Evolutionary conservation across 1,140 invertebrate genomes (phyloP).

Genomic region (Ceratosolen fusciceps): DNA sequence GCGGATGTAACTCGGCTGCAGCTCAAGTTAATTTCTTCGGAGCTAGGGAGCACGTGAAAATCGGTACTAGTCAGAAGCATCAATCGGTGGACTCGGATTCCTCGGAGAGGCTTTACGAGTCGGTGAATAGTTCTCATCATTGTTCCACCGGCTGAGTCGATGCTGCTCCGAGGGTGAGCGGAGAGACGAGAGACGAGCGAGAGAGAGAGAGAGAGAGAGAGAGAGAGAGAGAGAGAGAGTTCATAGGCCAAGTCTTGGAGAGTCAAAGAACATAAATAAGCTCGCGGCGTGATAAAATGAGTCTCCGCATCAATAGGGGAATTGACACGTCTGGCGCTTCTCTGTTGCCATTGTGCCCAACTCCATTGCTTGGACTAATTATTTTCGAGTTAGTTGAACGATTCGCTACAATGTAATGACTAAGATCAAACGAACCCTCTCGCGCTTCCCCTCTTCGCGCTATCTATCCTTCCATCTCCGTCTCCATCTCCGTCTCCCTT

Average conservation of each 20-base stretch:
- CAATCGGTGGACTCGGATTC: no score
- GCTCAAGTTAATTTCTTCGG: no score
- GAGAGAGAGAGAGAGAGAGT: no score
- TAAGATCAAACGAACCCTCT: constrained; percentile 61
- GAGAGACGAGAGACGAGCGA: no score
- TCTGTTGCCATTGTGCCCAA: constrained; percentile 61
- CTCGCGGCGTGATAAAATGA: constrained; percentile 23
- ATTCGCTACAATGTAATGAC: constrained; percentile 67
- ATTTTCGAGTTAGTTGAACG: constrained; percentile 69
- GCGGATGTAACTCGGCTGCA: not conserved
- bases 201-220: no score
- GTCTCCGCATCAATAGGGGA: constrained; percentile 34
- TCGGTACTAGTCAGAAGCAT: no score
- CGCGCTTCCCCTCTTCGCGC: not conserved
- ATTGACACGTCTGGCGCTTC: constrained; percentile 18
- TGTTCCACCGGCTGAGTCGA: no score
- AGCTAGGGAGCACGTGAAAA: no score
- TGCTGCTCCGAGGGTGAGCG: no score
- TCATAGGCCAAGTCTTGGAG: not conserved
- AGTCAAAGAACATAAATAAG: not conserved
- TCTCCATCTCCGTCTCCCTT: no score
- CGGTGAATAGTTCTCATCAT: no score
- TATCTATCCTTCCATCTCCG: not conserved
- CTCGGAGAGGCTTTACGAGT: no score
- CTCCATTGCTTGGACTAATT: constrained; percentile 70